Evolutionary conservation across 2,797 vertebrate species (phyloP).

Genomic region (Hydrolagus colliei): DNA sequence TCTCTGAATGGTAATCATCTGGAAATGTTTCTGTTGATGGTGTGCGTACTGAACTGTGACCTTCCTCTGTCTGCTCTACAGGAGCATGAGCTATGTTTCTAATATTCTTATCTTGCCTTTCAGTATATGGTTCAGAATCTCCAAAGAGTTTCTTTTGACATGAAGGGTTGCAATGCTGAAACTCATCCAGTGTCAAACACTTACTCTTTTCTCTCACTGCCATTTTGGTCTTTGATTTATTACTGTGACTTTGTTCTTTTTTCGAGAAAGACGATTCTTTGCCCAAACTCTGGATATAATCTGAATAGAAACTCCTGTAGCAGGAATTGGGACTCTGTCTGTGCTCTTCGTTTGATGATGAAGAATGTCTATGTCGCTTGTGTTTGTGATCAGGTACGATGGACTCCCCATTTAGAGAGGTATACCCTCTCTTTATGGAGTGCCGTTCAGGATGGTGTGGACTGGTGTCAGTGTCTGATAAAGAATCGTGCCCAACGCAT

Average conservation of each 20-base stretch:
- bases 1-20: neutral
- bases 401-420: slow-evolving; percentile 44
- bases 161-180: neutral
- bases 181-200: neutral
- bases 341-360: slow-evolving; percentile 51
- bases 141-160: neutral
- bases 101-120: slow-evolving; percentile 11
- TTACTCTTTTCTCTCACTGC: neutral
- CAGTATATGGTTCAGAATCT: neutral
- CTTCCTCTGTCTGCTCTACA: neutral
- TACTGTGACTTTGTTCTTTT: neutral
- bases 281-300: neutral
- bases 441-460: slow-evolving; percentile 41
- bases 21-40: neutral
- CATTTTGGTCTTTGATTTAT: neutral
- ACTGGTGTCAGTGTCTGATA: slow-evolving; percentile 32
- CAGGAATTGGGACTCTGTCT: slow-evolving; percentile 32
- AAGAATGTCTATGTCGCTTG: slow-evolving; percentile 45
- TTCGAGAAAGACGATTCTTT: neutral
- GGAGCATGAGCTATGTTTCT: neutral
- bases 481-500: slow-evolving; percentile 4
- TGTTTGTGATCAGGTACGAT: slow-evolving; percentile 49
- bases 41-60: neutral
- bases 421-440: slow-evolving; percentile 55
- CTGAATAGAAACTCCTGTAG: neutral